These are phyloP conservation scores for Tiliacea citrago DNA, from an alignment of 2,888 invertebrate species.

Conservation along the genomic window DNA sequence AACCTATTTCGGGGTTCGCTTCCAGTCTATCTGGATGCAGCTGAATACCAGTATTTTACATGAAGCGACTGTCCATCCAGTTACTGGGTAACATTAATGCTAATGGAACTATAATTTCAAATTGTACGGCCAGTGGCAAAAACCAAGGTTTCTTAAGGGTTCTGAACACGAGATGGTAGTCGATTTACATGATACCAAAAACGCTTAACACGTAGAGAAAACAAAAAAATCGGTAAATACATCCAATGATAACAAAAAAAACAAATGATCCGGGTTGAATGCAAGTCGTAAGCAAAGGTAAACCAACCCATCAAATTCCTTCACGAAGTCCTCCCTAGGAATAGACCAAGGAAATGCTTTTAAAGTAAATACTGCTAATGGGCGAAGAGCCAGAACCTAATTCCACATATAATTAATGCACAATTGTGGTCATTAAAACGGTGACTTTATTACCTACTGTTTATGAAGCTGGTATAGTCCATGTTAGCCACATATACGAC, in stretches of 20 bases:
- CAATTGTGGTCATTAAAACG: constrained; percentile 22
- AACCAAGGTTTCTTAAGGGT: neutral
- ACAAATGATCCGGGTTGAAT: neutral
- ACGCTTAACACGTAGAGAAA: neutral
- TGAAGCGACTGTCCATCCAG: too few species aligned
- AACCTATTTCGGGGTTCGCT: too few species aligned
- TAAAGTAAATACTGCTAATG: constrained; percentile 31
- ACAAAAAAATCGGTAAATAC: neutral
- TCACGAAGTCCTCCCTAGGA: constrained; percentile 1
- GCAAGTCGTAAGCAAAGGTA: neutral
- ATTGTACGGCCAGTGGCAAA: too few species aligned
- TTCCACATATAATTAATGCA: constrained; percentile 18
- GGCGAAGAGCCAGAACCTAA: constrained; percentile 32
- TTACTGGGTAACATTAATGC: too few species aligned
- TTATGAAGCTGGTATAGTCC: neutral
- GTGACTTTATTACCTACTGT: constrained; percentile 18
- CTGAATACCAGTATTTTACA: too few species aligned
- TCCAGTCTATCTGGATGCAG: too few species aligned
- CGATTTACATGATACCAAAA: too few species aligned
- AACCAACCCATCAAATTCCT: neutral
- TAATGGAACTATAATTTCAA: too few species aligned
- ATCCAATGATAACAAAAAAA: neutral
- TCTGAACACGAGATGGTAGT: neutral
- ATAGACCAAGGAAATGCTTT: constrained; percentile 36
- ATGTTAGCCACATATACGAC: too few species aligned